Conservation (phyloP, 2,113 vertebrate species). For the Scortum barcoo region DNA sequence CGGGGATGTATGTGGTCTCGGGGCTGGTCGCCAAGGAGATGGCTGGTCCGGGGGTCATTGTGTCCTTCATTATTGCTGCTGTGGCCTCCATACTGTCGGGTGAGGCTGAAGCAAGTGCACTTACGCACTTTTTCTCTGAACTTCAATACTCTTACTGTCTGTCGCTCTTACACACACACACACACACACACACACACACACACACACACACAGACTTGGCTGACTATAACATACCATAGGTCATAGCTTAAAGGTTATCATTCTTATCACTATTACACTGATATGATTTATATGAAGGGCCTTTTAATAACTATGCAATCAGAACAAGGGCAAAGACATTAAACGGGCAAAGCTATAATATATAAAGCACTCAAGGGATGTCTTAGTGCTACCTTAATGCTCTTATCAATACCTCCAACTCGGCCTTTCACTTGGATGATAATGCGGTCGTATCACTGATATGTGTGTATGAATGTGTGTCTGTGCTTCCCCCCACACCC, state of each 20-base stretch:
- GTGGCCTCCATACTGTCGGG: conserved; percentile 97
- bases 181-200: background rate
- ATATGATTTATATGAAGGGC: conserved; percentile 43
- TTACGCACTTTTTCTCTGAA: background rate
- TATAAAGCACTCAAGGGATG: conserved; percentile 34
- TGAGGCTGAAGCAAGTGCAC: conserved; percentile 62
- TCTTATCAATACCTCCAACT: conserved; percentile 37
- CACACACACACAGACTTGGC: background rate
- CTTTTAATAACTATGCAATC: conserved; percentile 46
- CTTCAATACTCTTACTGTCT: background rate
- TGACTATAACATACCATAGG: background rate
- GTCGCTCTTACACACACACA: background rate
- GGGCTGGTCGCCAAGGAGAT: conserved; percentile 99
- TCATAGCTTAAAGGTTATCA: conserved; percentile 2
- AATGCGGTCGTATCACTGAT: background rate
- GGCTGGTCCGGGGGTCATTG: conserved; percentile 96
- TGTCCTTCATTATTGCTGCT: conserved; percentile 97
- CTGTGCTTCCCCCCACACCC: background rate
- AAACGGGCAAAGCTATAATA: conserved; percentile 13
- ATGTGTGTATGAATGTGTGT: conserved; percentile 11
- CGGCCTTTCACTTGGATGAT: conserved; percentile 18
- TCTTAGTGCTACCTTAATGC: conserved; percentile 27
- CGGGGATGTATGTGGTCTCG: conserved; percentile 97
- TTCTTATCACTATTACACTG: conserved; percentile 23
- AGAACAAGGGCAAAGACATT: conserved; percentile 58